Conservation (phyloP, 2,113 vertebrate genomes). For the Ammospiza nelsoni region DNA sequence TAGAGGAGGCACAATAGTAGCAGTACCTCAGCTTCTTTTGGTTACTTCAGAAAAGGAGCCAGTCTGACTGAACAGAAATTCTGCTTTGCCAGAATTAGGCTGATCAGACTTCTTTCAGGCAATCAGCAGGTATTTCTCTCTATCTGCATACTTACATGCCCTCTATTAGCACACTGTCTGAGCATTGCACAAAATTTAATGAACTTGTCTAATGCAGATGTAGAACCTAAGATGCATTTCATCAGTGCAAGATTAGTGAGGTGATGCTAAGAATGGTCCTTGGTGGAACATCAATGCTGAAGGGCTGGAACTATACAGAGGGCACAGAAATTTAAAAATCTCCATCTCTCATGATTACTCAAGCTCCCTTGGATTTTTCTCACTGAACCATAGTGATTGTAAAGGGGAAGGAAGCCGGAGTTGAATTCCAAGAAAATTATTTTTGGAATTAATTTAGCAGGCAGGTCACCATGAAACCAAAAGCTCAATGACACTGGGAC, state of each 20-base stretch:
- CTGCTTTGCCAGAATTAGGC: not conserved
- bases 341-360: not conserved
- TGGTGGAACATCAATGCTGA: not conserved
- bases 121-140: not conserved
- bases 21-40: not conserved
- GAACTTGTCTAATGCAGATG: not conserved
- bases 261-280: not conserved
- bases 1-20: not conserved
- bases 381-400: not conserved
- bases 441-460: not conserved
- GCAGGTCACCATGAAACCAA: not conserved
- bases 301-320: not conserved
- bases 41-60: not conserved
- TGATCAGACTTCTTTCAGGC: not conserved
- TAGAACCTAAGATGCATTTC: not conserved
- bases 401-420: not conserved
- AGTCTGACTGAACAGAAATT: not conserved
- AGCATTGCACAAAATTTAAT: conserved; percentile 20
- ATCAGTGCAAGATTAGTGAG: not conserved
- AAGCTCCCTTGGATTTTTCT: not conserved
- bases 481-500: not conserved
- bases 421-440: not conserved
- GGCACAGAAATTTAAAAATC: not conserved
- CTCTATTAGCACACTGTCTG: not conserved
- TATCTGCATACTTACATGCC: not conserved